These are phyloP conservation scores for Gopherus flavomarginatus DNA, from an alignment of 2,113 vertebrate genomes.

Conservation along the genomic window DNA sequence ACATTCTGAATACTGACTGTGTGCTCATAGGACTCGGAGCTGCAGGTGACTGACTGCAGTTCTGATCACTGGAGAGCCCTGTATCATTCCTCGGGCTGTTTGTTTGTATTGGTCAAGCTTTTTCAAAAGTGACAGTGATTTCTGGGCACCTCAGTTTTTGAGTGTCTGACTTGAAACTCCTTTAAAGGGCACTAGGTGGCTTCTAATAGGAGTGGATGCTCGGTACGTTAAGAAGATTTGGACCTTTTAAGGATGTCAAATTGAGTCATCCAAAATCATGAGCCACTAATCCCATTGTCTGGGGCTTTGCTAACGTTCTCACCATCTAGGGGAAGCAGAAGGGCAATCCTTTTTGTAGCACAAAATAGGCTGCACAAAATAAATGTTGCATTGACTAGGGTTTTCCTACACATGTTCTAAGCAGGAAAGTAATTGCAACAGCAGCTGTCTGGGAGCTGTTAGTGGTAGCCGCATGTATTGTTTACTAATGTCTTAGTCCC, in stretches of 20 bases:
- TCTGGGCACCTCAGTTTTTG: not conserved
- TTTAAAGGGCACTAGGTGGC: not conserved
- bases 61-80: not conserved
- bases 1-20: not conserved
- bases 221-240: not conserved
- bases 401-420: not conserved
- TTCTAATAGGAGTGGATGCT: not conserved
- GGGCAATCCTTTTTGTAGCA: not conserved
- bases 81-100: not conserved
- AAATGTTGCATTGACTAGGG: not conserved
- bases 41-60: not conserved
- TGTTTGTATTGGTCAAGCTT: not conserved
- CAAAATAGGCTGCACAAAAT: not conserved
- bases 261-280: not conserved
- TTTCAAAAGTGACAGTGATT: not conserved
- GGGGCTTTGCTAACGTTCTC: not conserved
- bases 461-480: not conserved
- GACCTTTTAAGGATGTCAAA: not conserved
- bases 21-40: rapidly evolving
- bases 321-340: not conserved
- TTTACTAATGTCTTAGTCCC: not conserved
- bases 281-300: not conserved
- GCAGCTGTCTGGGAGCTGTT: not conserved
- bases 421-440: not conserved
- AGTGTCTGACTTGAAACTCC: not conserved